Conservation (phyloP, 2,888 invertebrate species). For the Perizoma flavofasciatum region DNA sequence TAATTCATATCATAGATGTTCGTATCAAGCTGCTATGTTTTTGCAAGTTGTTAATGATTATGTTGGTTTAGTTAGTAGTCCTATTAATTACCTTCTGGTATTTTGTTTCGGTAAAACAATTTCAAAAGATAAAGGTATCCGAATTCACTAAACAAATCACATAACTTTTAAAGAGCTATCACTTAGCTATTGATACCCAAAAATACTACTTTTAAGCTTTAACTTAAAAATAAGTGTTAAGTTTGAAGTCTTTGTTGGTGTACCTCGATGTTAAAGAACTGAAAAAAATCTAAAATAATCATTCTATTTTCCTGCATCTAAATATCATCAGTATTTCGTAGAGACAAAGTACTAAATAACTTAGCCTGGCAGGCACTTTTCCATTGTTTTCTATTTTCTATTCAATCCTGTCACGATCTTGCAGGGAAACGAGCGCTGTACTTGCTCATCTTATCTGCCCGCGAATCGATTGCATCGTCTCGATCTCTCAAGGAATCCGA, state of each 20-base stretch:
- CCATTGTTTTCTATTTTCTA: constrained; percentile 30
- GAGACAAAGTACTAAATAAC: constrained; percentile 18
- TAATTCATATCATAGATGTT: constrained; percentile 31
- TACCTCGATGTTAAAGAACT: no score
- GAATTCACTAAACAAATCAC: neutral
- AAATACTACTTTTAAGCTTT: no score
- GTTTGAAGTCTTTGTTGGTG: no score
- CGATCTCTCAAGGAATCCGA: constrained; percentile 46
- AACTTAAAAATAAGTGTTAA: no score
- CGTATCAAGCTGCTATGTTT: constrained; percentile 25
- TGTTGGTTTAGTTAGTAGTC: constrained; percentile 21
- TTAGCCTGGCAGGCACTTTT: constrained; percentile 23
- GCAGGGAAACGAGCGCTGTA: constrained; percentile 24
- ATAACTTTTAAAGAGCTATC: neutral
- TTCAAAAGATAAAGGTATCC: neutral
- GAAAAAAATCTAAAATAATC: no score
- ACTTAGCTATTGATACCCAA: neutral
- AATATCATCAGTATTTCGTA: constrained; percentile 15
- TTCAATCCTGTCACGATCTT: constrained; percentile 49
- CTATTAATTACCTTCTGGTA: constrained; percentile 13
- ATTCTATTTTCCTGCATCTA: constrained; percentile 1
- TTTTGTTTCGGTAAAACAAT: constrained; percentile 2
- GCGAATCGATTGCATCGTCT: constrained; percentile 58
- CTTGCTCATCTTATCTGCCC: constrained; percentile 43
- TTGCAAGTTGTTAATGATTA: constrained; percentile 28